Conservation (phyloP, 1,140 invertebrate genomes). For the Neoseiulus cucumeris region DNA sequence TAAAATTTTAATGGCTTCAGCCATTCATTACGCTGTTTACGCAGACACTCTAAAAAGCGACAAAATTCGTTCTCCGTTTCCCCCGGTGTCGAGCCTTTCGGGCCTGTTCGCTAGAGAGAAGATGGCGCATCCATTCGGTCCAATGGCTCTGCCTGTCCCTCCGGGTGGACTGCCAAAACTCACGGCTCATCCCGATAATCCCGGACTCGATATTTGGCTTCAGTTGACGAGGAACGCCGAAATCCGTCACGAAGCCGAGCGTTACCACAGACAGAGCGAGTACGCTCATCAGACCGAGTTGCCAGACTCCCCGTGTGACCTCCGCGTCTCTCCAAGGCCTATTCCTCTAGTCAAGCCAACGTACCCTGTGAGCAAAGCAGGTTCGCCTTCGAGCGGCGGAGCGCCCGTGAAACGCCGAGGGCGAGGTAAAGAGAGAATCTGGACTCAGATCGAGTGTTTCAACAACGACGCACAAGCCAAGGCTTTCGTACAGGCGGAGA, state of each 20-base stretch:
- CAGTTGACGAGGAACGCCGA: background rate
- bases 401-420: background rate
- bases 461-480: constrained; percentile 7
- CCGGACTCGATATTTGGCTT: constrained; percentile 4
- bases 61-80: constrained; percentile 5
- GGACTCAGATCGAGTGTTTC: constrained; percentile 9
- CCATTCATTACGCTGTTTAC: background rate
- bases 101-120: background rate
- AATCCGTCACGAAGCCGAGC: background rate
- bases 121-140: background rate
- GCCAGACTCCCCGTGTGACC: background rate
- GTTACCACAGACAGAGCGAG: background rate
- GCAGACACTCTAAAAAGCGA: background rate
- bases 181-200: background rate
- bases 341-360: background rate
- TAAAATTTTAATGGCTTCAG: background rate
- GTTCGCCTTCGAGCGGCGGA: background rate
- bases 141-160: constrained; percentile 4
- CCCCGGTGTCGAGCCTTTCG: background rate
- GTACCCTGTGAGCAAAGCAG: background rate
- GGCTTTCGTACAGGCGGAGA: background rate
- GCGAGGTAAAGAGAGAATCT: background rate
- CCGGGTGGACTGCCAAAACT: background rate
- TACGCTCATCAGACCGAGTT: constrained; percentile 8
- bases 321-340: background rate